Conservation (phyloP, 2,797 vertebrate genomes). For the Sylvilagus floridanus region DNA sequence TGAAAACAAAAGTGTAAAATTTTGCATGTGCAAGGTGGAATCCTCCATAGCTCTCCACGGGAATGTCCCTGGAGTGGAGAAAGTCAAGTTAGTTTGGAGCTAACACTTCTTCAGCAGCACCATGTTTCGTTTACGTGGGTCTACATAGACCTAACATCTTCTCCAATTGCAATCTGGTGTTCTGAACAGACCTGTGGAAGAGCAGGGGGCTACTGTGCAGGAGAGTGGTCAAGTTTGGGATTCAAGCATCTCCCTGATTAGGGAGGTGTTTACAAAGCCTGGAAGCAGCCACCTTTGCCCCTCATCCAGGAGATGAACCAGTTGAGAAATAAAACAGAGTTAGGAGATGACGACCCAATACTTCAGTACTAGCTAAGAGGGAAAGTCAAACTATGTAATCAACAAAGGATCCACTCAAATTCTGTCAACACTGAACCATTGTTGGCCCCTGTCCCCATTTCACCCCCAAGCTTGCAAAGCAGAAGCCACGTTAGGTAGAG, state of each 20-base stretch:
- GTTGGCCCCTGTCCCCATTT: background rate
- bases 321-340: background rate
- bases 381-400: background rate
- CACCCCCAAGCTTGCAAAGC: background rate
- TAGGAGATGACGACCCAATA: background rate
- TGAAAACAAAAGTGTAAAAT: slow-evolving; percentile 3
- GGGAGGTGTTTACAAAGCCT: background rate
- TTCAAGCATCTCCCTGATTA: background rate
- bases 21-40: background rate
- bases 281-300: background rate
- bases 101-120: background rate
- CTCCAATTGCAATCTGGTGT: background rate
- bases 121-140: background rate
- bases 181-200: background rate
- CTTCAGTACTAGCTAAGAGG: background rate
- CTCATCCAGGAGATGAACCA: background rate
- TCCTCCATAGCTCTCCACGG: background rate
- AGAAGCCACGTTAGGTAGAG: background rate
- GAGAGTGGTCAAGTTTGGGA: background rate
- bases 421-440: background rate
- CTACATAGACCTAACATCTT: background rate
- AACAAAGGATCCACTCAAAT: background rate
- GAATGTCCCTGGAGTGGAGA: background rate
- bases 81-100: background rate
- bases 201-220: background rate